These are phyloP conservation scores for Ceratitis capitata DNA, from an alignment of 1,140 invertebrate species.

Conservation along the genomic window DNA sequence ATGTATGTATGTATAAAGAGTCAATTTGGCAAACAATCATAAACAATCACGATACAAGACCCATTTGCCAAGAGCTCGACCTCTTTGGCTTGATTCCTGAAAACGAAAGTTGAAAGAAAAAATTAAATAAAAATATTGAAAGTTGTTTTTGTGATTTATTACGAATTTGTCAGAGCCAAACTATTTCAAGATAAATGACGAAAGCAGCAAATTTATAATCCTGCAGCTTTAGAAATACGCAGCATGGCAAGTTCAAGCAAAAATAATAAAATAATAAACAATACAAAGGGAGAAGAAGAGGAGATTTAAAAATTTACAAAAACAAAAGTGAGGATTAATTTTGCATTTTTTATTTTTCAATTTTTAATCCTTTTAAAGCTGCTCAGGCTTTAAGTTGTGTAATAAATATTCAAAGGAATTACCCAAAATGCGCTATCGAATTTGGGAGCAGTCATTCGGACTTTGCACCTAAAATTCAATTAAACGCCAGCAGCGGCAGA, in stretches of 20 bases:
- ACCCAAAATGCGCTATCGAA: background rate
- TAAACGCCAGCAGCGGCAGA: background rate
- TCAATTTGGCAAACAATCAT: too few species aligned
- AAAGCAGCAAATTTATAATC: background rate
- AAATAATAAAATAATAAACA: too few species aligned
- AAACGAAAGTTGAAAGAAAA: too few species aligned
- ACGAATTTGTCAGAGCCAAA: background rate
- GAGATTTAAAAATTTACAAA: background rate
- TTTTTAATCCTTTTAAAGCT: background rate
- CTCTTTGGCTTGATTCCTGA: background rate
- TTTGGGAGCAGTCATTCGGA: background rate
- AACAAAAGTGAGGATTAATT: background rate
- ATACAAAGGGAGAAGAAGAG: too few species aligned
- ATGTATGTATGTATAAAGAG: too few species aligned
- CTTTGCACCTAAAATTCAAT: background rate
- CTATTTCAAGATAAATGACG: background rate
- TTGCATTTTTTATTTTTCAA: too few species aligned
- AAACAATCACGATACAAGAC: too few species aligned
- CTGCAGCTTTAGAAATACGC: background rate
- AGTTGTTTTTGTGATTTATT: background rate
- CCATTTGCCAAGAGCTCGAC: background rate
- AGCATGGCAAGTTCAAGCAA: background rate
- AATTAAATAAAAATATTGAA: too few species aligned
- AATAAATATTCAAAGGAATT: background rate
- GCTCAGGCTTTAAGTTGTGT: background rate